phyloP scores from a whole-genome alignment of 2,113 vertebrate genomes.

The Himantopus leucocephalus region DNA sequence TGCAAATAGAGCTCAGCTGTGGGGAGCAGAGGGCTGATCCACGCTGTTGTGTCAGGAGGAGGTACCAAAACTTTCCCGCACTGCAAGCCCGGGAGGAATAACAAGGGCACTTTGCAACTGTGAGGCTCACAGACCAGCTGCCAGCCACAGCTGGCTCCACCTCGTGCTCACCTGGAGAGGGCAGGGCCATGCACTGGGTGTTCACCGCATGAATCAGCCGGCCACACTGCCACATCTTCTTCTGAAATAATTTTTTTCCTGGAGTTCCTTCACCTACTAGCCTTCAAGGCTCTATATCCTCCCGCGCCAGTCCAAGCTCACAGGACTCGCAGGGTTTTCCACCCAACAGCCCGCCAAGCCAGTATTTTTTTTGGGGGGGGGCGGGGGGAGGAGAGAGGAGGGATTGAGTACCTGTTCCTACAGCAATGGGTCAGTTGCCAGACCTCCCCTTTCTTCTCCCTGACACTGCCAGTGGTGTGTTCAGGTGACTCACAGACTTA shows the following conservation, averaged over 20 bases:
- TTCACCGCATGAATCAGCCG: not conserved
- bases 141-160: not conserved
- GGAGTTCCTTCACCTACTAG: not conserved
- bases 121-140: not conserved
- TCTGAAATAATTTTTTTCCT: not conserved
- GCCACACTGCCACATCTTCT: not conserved
- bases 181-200: not conserved
- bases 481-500: not conserved
- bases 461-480: not conserved
- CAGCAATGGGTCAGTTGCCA: not conserved
- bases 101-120: not conserved
- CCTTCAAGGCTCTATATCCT: not conserved
- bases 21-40: not conserved
- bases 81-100: accelerated
- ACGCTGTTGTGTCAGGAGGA: not conserved
- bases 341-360: not conserved
- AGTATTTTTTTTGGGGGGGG: not conserved
- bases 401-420: not conserved
- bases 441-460: not conserved
- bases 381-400: not conserved
- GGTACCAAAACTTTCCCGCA: not conserved
- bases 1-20: not conserved
- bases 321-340: not conserved
- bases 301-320: not conserved
- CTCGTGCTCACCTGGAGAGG: not conserved